Evolutionary conservation across 2,797 vertebrate species (phyloP).

Genomic region (Helicolenus hilgendorfi): DNA sequence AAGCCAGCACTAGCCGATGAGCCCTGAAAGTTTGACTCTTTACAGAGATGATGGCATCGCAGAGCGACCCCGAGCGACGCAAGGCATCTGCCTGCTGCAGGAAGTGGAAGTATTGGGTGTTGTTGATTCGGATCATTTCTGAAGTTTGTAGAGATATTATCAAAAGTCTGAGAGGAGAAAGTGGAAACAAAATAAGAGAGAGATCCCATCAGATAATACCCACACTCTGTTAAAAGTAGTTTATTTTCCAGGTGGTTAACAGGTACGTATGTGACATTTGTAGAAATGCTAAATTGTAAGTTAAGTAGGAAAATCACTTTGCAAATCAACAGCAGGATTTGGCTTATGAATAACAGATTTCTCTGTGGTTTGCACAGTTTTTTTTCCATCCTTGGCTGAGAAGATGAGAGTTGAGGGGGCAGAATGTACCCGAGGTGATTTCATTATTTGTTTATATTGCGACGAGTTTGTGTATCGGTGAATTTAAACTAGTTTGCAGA

Average conservation of each 20-base stretch:
- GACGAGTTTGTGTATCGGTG: background rate
- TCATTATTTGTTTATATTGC: background rate
- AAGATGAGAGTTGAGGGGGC: conserved; percentile 32
- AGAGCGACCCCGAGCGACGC: conserved; percentile 86
- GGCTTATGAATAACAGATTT: conserved; percentile 27
- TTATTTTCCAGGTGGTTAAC: background rate
- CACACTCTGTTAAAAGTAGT: conserved; percentile 1
- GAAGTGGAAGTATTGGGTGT: conserved; percentile 89
- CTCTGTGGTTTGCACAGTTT: conserved; percentile 18
- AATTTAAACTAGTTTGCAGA: background rate
- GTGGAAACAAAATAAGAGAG: background rate
- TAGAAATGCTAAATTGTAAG: background rate
- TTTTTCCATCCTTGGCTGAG: conserved; percentile 7
- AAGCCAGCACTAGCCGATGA: conserved; percentile 91
- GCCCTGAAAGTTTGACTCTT: conserved; percentile 88
- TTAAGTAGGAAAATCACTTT: conserved; percentile 32
- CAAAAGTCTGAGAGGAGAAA: conserved; percentile 49
- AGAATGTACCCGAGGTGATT: background rate
- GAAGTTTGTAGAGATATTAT: conserved; percentile 9
- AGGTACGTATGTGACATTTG: conserved; percentile 18
- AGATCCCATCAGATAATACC: conserved; percentile 20
- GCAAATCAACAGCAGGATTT: conserved; percentile 19
- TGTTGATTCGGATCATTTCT: conserved; percentile 89
- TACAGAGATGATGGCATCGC: conserved; percentile 89
- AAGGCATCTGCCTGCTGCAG: conserved; percentile 88